phyloP scores from a whole-genome alignment of 1,140 invertebrate species.

The Chironomus striatipennis region DNA sequence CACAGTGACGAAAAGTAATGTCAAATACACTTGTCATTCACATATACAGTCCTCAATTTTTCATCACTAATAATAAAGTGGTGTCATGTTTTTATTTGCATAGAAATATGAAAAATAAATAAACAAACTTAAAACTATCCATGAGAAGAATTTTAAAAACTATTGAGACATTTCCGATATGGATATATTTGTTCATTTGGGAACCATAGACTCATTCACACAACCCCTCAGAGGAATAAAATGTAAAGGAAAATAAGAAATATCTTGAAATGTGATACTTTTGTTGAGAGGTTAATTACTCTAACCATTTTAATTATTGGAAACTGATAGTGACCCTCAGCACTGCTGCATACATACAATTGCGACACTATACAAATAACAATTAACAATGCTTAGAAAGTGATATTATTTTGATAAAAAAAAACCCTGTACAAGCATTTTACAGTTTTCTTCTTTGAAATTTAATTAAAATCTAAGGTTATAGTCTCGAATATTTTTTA shows the following conservation, averaged over 20 bases:
- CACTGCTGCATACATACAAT: neutral
- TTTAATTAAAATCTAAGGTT: neutral
- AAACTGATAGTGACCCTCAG: neutral
- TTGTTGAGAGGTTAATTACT: slow-evolving; percentile 20
- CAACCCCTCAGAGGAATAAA: neutral
- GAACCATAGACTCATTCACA: too few species aligned
- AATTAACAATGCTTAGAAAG: neutral
- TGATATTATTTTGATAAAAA: neutral
- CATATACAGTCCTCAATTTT: neutral
- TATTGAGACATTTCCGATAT: neutral
- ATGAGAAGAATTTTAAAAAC: neutral
- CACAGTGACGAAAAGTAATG: neutral
- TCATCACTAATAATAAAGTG: neutral
- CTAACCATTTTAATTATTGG: neutral
- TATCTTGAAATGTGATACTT: neutral
- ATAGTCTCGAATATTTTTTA: too few species aligned
- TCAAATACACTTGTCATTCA: neutral
- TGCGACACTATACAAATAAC: too few species aligned
- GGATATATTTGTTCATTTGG: neutral
- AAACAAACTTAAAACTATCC: neutral
- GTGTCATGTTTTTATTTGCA: neutral
- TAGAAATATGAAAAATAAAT: neutral
- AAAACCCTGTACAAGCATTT: neutral
- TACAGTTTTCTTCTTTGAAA: neutral
- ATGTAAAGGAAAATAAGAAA: neutral